Evolutionary conservation across 2,797 vertebrate genomes (phyloP), one percentile per base, ranked within the genome.

Genomic region (Myotis daubentonii): DNA sequence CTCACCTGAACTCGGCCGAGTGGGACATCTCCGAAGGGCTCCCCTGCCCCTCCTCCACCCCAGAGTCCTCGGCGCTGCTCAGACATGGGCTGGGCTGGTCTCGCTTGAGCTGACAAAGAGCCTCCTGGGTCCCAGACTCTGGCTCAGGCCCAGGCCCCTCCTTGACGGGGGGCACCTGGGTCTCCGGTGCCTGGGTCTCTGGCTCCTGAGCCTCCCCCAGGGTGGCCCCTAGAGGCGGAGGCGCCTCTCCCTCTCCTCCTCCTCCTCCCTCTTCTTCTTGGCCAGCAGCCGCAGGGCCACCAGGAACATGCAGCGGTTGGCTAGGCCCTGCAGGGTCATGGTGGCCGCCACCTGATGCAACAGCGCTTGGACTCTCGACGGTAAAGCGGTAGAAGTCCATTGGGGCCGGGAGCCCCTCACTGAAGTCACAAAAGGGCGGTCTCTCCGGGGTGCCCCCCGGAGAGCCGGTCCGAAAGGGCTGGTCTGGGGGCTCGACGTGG

Each of bases 241-340:
- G 55, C 62, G 98, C 96, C 94, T 68, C 85, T 75, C 76, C 44
- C 85, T 78, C 89, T 96, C 94, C 25, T 93, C 96, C 89, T 96
- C 96, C 83, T 99, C 97, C 79, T 91, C 98, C 97, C 98, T 97
- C 98, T 97, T 99, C 98, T 99, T 98, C 98, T 97, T 98, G 94
- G 98, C 97, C 78, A 98, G 97, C 74, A 98, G 97, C 96, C 98
- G 98, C 98, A 99, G 98, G 89, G 99, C 99, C 94, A 99, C 99
- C 95, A 99, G 98, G 96, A 99, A 99, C 98, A 99, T 99, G 97
- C 98, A 99, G 97, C 95, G 99, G 97, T 98, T 99, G 98, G 98
- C 99, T 97, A 99, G 98, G 95, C 99, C 99, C 98, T 99, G 99
- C 28, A 99, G 98, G 0, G 99, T 99, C 99, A 99, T 99, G 85